Percentiles rank a stretch among this genome's conserved stretches.
These are phyloP conservation scores for Callosobruchus maculatus DNA, from an alignment of 2,888 invertebrate genomes.

Conservation along the genomic window DNA sequence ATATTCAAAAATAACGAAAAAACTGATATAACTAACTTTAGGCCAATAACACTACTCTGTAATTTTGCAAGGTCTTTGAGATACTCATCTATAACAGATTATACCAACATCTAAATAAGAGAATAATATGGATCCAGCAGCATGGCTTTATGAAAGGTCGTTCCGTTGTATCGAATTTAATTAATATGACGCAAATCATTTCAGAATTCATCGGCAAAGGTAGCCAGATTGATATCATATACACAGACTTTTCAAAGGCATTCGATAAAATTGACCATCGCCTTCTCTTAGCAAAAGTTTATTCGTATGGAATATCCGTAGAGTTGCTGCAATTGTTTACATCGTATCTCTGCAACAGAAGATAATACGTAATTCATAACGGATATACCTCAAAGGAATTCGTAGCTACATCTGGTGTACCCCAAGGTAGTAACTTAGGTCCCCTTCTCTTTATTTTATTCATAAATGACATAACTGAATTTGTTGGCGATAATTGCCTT, in stretches of 20 bases:
- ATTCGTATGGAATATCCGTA: background rate
- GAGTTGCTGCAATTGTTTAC: background rate
- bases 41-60: background rate
- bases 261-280: background rate
- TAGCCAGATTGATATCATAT: background rate
- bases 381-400: background rate
- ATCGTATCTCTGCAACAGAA: constrained; percentile 1
- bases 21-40: background rate
- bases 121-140: background rate
- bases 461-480: background rate
- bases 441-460: background rate
- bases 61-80: background rate
- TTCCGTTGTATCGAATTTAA: background rate
- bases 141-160: background rate
- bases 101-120: background rate
- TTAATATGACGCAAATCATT: background rate
- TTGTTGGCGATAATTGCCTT: background rate
- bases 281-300: background rate
- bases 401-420: constrained; percentile 3
- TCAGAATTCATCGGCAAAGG: background rate
- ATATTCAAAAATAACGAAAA: background rate
- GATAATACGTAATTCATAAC: constrained; percentile 1
- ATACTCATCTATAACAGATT: background rate
- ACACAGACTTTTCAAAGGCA: background rate
- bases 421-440: background rate